Percentiles rank a stretch among this genome's conserved stretches.
Conservation (phyloP, 30 jellyfish, hydroid and myxozoan species). For the Pelagia noctiluca region DNA sequence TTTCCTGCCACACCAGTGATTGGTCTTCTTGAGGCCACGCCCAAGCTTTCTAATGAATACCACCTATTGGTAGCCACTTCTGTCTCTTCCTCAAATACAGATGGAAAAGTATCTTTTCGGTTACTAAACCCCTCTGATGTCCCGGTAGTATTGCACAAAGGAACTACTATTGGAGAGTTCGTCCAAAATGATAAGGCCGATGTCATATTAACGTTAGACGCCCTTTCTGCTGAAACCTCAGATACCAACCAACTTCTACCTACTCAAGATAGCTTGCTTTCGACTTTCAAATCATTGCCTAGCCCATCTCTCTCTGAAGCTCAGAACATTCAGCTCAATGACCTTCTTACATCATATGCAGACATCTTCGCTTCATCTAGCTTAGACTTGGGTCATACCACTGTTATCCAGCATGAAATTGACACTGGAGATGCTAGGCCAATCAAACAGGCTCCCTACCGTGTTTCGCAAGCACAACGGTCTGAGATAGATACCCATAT, state of each 20-base stretch:
- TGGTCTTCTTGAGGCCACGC: neutral
- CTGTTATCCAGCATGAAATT: neutral
- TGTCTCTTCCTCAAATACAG: neutral
- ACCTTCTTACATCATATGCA: neutral
- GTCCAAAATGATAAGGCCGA: neutral
- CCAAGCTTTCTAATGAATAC: neutral
- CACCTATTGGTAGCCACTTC: neutral
- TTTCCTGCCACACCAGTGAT: neutral
- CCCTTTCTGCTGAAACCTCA: neutral
- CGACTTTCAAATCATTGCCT: neutral
- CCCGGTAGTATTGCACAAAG: neutral
- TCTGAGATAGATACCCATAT: constrained; percentile 23
- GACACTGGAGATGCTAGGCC: constrained; percentile 23
- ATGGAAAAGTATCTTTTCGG: constrained; percentile 12
- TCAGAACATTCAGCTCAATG: neutral
- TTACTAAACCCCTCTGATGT: constrained; percentile 4
- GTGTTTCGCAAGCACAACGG: constrained; percentile 22
- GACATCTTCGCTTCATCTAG: constrained; percentile 12
- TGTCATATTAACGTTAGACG: neutral
- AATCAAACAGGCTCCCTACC: constrained; percentile 10
- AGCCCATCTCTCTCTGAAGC: constrained; percentile 2
- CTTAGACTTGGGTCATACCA: constrained; percentile 20
- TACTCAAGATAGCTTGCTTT: no score
- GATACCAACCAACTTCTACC: neutral
- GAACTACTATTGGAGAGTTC: constrained; percentile 4